Conservation (phyloP, 2,888 invertebrate species). For the Mellilla xanthometata region DNA sequence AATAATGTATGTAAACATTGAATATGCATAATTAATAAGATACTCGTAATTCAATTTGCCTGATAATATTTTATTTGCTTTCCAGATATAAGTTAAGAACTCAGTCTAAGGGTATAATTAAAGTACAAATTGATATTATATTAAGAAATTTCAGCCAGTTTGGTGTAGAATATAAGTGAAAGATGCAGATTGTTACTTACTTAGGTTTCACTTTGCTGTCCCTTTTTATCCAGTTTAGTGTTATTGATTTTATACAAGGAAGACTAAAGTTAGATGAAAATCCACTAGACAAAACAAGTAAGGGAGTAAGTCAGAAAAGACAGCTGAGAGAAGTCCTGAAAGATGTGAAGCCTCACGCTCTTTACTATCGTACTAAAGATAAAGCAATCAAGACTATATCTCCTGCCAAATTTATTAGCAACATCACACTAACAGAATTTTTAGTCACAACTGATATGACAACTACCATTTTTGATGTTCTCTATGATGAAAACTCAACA, state of each 20-base stretch:
- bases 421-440: conserved; percentile 40
- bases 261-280: conserved; percentile 40
- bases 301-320: conserved; percentile 45
- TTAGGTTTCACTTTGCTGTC: conserved; percentile 68
- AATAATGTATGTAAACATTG: no score
- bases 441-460: conserved; percentile 47
- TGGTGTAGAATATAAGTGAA: conserved; percentile 89
- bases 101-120: conserved; percentile 91
- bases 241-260: conserved; percentile 68
- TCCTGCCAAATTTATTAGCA: conserved; percentile 39
- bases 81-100: conserved; percentile 91
- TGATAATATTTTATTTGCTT: conserved; percentile 40
- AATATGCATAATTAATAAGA: no score
- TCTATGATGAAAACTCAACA: conserved; percentile 64
- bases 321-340: conserved; percentile 46
- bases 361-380: conserved; percentile 49
- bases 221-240: conserved; percentile 67
- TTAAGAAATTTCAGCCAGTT: conserved; percentile 93
- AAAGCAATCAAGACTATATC: conserved; percentile 30
- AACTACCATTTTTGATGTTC: conserved; percentile 54
- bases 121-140: conserved; percentile 88
- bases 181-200: conserved; percentile 67
- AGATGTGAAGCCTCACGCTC: conserved; percentile 55
- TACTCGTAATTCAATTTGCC: no score
- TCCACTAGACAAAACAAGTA: conserved; percentile 35